Evolutionary conservation across 2,113 vertebrate species (phyloP).

Genomic region (Ia io): DNA sequence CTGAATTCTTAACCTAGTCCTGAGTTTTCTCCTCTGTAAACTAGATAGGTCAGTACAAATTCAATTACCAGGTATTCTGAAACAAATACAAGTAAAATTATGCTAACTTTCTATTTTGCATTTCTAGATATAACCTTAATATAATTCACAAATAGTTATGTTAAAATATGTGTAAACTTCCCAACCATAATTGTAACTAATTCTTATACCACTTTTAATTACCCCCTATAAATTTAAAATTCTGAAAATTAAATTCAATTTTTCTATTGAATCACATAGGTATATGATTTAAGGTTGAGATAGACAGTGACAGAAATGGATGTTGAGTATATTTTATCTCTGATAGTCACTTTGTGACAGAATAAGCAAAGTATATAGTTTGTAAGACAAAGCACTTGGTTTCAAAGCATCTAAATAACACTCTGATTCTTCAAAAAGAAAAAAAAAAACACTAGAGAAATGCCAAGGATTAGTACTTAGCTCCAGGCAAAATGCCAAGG

Average conservation of each 20-base stretch:
- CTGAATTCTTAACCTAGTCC: background rate
- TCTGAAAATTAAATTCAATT: background rate
- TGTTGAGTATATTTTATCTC: background rate
- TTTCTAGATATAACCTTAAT: background rate
- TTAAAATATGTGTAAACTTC: background rate
- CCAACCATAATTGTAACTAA: background rate
- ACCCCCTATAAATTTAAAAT: background rate
- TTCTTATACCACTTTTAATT: background rate
- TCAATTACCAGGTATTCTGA: background rate
- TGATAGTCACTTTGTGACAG: background rate
- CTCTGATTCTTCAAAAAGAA: background rate
- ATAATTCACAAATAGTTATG: background rate
- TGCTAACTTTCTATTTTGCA: background rate
- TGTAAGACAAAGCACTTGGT: slow-evolving; percentile 9
- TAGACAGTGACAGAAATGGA: background rate
- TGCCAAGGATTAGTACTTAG: background rate
- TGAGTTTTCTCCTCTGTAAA: background rate
- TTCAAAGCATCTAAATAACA: slow-evolving; percentile 29
- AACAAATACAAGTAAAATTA: background rate
- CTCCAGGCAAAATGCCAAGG: background rate
- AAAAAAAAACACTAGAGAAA: background rate
- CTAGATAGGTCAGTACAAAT: background rate
- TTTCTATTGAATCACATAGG: background rate
- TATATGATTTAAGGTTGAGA: background rate
- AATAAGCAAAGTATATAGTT: background rate